Base-by-base conservation (phyloP, 2,113 vertebrate species). In the Perognathus longimembris region DNA sequence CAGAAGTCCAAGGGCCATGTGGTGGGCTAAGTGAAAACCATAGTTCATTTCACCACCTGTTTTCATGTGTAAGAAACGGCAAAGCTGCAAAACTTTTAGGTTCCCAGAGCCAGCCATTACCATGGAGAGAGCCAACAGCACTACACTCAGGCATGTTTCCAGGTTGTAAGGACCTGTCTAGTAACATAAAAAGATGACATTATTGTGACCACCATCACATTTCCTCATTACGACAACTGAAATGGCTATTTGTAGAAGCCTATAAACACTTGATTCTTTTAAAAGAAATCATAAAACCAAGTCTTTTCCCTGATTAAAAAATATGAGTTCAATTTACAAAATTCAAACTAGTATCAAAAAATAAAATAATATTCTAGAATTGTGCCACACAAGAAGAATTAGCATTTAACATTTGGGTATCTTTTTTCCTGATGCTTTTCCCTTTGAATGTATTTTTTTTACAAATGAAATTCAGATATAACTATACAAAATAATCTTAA, bases 31-130 rank as follows among this genome's bases (percentile, higher is more conserved):
- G 97, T 99, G 99, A 95, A 99, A 99, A 64, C 99, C 99, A 0
- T 99, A 99, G 97, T 99, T 99, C 99, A 99, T 99, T 95, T 99
- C 99, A 2, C 99, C 99, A 0, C 99, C 99, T 0, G 99, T 99
- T 90, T 99, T 98, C 97, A 99, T 99, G 97, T 99, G 99, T 97
- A 99, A 98, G 95, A 99, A 99, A 42, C 99, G 99, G 94, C 99
- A 99, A 7, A 99, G 98, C 98, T 99, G 99, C 89, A 99, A 97
- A 10, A 99, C 99, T 28, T 99, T 98, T 42, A 99, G 96, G 96
- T 99, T 99, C 50, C 99, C 99, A 0, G 99, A 99, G 85, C 99
- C 99, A 0, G 99, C 98, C 99, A 99, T 99, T 40, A 99, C 99
- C 99, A 99, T 99, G 42, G 99, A 98, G 0, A 99, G 98, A 4